phyloP scores from a whole-genome alignment of 2,797 vertebrate species.

The Schizopygopsis pylzovi region DNA sequence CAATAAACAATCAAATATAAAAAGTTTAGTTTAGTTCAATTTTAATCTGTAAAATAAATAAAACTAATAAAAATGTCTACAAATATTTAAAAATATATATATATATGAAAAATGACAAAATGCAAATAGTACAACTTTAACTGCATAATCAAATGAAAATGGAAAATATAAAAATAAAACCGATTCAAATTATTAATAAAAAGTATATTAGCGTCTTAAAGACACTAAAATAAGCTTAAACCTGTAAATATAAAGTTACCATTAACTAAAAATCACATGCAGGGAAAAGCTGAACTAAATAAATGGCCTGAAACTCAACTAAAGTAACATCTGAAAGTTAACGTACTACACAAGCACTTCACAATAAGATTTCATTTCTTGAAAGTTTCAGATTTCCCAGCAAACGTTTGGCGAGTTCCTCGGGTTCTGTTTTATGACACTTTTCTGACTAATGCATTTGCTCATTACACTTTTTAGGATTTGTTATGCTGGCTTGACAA shows the following conservation, averaged over 20 bases:
- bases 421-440: background rate
- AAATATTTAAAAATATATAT: too few relatives aligned
- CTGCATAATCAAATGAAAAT: background rate
- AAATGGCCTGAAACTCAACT: background rate
- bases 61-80: too few relatives aligned
- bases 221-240: too few relatives aligned
- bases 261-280: background rate
- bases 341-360: background rate
- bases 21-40: too few relatives aligned
- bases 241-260: background rate
- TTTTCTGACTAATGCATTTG: conserved; percentile 5
- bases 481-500: background rate
- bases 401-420: background rate
- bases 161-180: background rate
- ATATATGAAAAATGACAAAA: background rate
- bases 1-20: too few relatives aligned
- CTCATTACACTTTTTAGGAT: background rate
- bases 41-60: too few relatives aligned
- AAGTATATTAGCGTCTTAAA: too few relatives aligned
- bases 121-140: too few relatives aligned
- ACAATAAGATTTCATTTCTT: background rate
- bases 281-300: background rate
- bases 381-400: conserved; percentile 2
- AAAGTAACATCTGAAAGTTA: background rate
- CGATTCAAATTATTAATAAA: background rate